Conservation (phyloP, 2,797 vertebrate genomes). For the Rhinophrynus dorsalis region DNA sequence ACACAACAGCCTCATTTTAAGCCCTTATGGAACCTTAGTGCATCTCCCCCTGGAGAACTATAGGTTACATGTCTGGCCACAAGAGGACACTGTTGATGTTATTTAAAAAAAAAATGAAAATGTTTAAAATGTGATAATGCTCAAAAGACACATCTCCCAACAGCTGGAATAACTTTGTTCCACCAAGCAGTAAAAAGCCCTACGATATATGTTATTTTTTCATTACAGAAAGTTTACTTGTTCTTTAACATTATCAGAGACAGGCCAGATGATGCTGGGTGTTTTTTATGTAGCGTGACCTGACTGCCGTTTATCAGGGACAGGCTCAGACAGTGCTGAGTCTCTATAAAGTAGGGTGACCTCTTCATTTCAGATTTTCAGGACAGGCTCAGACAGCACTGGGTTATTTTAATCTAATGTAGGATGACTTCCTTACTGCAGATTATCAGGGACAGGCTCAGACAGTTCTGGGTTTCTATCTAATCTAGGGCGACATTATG, state of each 20-base stretch:
- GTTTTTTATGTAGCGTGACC: constrained; percentile 5
- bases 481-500: constrained; percentile 3
- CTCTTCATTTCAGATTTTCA: not conserved
- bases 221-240: not conserved
- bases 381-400: not conserved
- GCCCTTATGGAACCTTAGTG: no score
- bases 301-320: constrained; percentile 26
- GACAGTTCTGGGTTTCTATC: constrained; percentile 21
- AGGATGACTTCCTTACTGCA: not conserved
- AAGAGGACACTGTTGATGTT: no score
- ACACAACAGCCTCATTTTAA: no score
- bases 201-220: not conserved
- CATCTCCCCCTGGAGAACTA: no score
- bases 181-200: no score
- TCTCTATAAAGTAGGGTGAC: not conserved
- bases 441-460: constrained; percentile 3
- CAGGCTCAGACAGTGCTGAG: constrained; percentile 1
- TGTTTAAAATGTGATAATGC: no score
- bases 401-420: not conserved
- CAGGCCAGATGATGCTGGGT: constrained; percentile 6
- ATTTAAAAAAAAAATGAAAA: no score
- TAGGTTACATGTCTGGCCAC: no score
- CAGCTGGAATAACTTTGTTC: no score
- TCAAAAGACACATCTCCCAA: no score
- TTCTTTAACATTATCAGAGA: not conserved